Evolutionary conservation across 1,140 invertebrate genomes (phyloP).

Genomic region (Achatina immaculata): DNA sequence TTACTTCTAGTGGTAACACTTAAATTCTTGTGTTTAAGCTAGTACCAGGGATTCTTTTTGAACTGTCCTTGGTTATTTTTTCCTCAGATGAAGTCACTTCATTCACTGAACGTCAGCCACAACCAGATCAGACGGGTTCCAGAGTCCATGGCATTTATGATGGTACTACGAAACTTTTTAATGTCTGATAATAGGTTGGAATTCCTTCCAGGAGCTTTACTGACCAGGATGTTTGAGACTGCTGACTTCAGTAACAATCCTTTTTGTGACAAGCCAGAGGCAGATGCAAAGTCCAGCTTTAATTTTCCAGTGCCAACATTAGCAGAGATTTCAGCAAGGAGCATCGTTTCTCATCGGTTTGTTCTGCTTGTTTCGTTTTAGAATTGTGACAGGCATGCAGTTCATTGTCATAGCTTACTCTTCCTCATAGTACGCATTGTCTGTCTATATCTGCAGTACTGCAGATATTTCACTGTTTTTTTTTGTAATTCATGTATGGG

Average conservation of each 20-base stretch:
- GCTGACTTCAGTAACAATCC: constrained; percentile 21
- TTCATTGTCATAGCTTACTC: no score
- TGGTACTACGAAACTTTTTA: not conserved
- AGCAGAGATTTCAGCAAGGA: constrained; percentile 2
- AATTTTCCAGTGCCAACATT: constrained; percentile 11
- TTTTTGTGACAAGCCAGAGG: not conserved
- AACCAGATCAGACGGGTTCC: constrained; percentile 9
- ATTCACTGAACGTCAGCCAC: not conserved
- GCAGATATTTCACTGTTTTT: no score
- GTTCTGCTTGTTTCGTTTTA: not conserved
- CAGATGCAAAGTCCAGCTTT: not conserved
- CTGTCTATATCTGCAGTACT: no score
- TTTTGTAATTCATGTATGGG: no score
- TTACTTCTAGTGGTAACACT: no score
- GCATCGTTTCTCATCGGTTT: not conserved
- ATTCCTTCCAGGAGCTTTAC: constrained; percentile 5
- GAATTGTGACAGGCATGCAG: not conserved
- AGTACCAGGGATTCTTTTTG: no score
- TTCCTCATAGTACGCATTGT: no score
- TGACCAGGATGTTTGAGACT: not conserved
- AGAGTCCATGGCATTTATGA: constrained; percentile 2
- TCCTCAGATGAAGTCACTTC: constrained; percentile 6
- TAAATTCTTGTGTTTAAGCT: no score
- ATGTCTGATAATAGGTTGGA: constrained; percentile 12
- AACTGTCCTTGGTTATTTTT: no score